Evolutionary conservation across 1,140 invertebrate genomes (phyloP).

Genomic region (Holotrichia oblita): DNA sequence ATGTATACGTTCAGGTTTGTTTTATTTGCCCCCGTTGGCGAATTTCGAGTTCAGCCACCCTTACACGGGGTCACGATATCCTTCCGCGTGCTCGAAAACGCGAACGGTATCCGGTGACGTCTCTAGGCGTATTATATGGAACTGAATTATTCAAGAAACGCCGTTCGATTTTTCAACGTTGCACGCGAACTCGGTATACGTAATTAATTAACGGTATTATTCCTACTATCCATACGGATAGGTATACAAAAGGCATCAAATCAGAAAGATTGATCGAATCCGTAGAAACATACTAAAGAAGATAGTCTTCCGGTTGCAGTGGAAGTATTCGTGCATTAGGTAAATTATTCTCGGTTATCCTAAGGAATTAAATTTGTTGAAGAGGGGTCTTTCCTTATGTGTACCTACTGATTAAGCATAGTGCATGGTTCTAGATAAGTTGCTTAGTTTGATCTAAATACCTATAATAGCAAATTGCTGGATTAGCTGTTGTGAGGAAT

Average conservation of each 20-base stretch:
- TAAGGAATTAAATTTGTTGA: background rate
- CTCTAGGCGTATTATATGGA: conserved; percentile 21
- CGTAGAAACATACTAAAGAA: background rate
- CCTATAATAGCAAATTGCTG: too few relatives aligned
- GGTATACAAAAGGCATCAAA: background rate
- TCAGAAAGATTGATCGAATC: conserved; percentile 7
- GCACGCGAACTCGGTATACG: conserved; percentile 2
- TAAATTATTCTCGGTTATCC: background rate
- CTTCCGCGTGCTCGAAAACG: conserved; percentile 30
- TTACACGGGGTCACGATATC: background rate
- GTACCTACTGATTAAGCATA: too few relatives aligned
- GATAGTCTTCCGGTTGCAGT: background rate
- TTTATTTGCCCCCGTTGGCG: conserved; percentile 22
- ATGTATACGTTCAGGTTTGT: background rate
- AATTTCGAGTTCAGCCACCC: conserved; percentile 30
- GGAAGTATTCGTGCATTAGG: background rate
- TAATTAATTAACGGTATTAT: background rate
- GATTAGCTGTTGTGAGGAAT: too few relatives aligned
- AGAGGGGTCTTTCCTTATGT: too few relatives aligned
- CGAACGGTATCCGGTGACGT: conserved; percentile 20
- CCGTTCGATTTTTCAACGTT: conserved; percentile 6
- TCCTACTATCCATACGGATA: background rate
- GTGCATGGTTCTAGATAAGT: too few relatives aligned
- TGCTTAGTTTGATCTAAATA: too few relatives aligned
- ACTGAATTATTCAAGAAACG: conserved; percentile 34